phyloP scores from a whole-genome alignment of 1,140 invertebrate species.

The Ostrea denselamellosa region DNA sequence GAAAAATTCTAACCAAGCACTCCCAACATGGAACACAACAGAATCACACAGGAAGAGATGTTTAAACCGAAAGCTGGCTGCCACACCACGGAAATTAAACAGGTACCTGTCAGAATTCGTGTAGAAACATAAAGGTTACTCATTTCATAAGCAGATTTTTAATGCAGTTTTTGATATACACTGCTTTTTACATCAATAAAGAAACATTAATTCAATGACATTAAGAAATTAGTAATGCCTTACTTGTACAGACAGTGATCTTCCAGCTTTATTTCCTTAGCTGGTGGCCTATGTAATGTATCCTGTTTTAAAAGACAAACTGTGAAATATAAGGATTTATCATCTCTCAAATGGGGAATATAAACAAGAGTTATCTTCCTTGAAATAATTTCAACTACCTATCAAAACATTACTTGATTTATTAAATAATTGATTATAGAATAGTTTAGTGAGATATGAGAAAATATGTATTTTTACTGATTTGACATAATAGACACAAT shows the following conservation, averaged over 20 bases:
- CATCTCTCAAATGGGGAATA: not conserved
- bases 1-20: slow-evolving; percentile 98
- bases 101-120: slow-evolving; percentile 83
- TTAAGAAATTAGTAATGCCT: slow-evolving; percentile 40
- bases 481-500: no score
- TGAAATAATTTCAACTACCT: no score
- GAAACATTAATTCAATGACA: not conserved
- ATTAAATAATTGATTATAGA: no score
- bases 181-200: not conserved
- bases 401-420: no score
- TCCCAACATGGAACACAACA: slow-evolving; percentile 96
- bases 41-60: slow-evolving; percentile 96
- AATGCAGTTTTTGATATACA: not conserved
- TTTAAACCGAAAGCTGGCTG: slow-evolving; percentile 97
- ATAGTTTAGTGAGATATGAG: no score
- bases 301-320: slow-evolving; percentile 61
- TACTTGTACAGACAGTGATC: slow-evolving; percentile 94
- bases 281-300: slow-evolving; percentile 83
- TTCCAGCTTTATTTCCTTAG: slow-evolving; percentile 92
- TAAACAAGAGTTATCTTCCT: no score
- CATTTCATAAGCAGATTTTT: no score
- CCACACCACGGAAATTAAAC: slow-evolving; percentile 97
- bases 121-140: slow-evolving; percentile 51
- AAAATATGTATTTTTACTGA: no score
- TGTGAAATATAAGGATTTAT: not conserved